Base-by-base conservation (phyloP, 2,888 invertebrate species). In the Epirrhoe alternata region DNA sequence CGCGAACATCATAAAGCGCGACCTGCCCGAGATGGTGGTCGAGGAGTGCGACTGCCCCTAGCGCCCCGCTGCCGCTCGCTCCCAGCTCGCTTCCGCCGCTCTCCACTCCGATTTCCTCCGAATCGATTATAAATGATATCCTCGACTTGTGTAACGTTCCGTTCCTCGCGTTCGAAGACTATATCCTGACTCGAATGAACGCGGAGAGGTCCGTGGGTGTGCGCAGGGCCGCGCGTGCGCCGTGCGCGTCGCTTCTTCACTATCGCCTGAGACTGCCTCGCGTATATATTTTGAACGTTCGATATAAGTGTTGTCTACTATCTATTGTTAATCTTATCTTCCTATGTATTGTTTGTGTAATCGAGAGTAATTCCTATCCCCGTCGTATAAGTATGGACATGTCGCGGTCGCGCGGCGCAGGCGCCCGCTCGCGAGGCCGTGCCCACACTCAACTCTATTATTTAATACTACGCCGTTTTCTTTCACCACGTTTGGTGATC, bases 11-110 rank as follows among this genome's bases (percentile, higher is more conserved):
- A 97, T 98, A 89, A 98, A 98, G 90, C 95, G 98, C 82, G 98
- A 98, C 94, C 94, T 98, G 86, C 98, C 98, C 75, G 98, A 98
- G 94, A 98, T 98, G 98, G 97, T 98, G 79, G 98, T 98, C 72
- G 98, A 98, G 90, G 98, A 98, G 94, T 98, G 98, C 93, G 98
- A 98, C 78, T 98, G 98, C 92, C 98, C 98, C 79, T 98, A 95
- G 88, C 90, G 85, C 77, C 80, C 80, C 79, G 76, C 81, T 71
- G 74, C 80, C 81, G 81, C 82, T 82, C 77, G 77, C 80, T 81
- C 84, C 81, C 87, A 82, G 84, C 81, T 76, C 83, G 90, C 90
- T 90, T 90, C 82, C 86, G 92, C 91, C 88, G 89, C 90, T 88
- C 87, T 89, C 89, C 86, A 88, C 85, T 87, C 90, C 78, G 89